A percentile compares a stretch with the other conserved stretches of the same genome.
Evolutionary conservation across 2,113 vertebrate species (phyloP).

Genomic region (Aplodontia rufa): DNA sequence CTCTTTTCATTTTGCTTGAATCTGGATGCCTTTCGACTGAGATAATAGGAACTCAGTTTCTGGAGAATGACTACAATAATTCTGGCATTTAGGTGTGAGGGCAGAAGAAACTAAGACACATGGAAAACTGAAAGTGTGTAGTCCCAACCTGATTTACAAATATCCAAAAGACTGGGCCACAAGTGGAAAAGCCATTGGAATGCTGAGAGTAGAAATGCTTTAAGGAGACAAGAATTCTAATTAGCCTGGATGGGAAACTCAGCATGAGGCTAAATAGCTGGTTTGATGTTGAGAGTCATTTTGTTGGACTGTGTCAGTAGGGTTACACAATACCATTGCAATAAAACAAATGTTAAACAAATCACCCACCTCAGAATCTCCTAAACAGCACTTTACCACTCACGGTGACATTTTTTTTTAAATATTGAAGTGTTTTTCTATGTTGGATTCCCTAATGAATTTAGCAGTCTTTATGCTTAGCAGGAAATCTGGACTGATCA

Average conservation of each 20-base stretch:
- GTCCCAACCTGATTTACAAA: conserved; percentile 63
- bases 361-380: conserved; percentile 76
- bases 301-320: conserved; percentile 72
- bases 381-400: conserved; percentile 66
- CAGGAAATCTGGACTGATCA: conserved; percentile 86
- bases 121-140: conserved; percentile 24
- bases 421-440: conserved; percentile 79
- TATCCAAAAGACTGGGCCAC: conserved; percentile 76
- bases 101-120: conserved; percentile 36
- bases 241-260: conserved; percentile 83
- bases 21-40: conserved; percentile 48
- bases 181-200: conserved; percentile 85
- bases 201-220: conserved; percentile 74
- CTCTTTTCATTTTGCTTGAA: conserved; percentile 22
- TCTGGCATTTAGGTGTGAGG: conserved; percentile 66
- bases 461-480: conserved; percentile 84
- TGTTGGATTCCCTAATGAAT: conserved; percentile 85
- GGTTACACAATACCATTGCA: conserved; percentile 77
- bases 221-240: conserved; percentile 82
- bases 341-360: conserved; percentile 81
- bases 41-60: conserved; percentile 55
- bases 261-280: conserved; percentile 70
- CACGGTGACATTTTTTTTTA: conserved; percentile 60
- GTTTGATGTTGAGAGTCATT: conserved; percentile 79
- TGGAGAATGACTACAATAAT: conserved; percentile 46